Evolutionary conservation across 2,888 invertebrate species (phyloP).

Genomic region (Nephrotoma appendiculata): DNA sequence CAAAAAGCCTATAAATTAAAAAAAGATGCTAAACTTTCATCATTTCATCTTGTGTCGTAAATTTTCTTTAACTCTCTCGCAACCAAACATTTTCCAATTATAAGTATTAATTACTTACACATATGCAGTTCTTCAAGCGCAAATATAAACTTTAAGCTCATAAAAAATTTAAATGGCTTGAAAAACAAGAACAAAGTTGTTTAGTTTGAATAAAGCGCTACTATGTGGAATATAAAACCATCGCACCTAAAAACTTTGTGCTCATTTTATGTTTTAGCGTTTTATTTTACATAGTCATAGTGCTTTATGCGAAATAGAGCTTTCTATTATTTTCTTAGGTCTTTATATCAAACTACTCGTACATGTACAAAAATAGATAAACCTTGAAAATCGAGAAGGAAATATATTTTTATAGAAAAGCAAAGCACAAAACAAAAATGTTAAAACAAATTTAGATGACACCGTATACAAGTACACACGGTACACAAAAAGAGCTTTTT

Average conservation of each 20-base stretch:
- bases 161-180: not conserved
- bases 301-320: not conserved
- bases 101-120: too few species aligned
- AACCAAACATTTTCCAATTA: too few species aligned
- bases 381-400: not conserved
- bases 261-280: not conserved
- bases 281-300: not conserved
- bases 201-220: not conserved
- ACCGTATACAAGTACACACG: not conserved
- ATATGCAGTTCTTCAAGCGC: too few species aligned
- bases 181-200: not conserved
- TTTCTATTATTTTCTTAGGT: not conserved
- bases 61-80: too few species aligned
- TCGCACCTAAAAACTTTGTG: not conserved
- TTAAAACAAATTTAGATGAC: not conserved
- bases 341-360: not conserved
- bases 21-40: too few species aligned
- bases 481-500: not conserved
- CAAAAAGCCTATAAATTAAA: too few species aligned
- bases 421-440: not conserved
- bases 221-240: not conserved
- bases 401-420: not conserved
- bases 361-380: not conserved
- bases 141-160: not conserved
- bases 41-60: too few species aligned